Percentiles rank a stretch among this genome's conserved stretches.
phyloP scores from a whole-genome alignment of 2,888 invertebrate genomes.

The Agrotis segetum region DNA sequence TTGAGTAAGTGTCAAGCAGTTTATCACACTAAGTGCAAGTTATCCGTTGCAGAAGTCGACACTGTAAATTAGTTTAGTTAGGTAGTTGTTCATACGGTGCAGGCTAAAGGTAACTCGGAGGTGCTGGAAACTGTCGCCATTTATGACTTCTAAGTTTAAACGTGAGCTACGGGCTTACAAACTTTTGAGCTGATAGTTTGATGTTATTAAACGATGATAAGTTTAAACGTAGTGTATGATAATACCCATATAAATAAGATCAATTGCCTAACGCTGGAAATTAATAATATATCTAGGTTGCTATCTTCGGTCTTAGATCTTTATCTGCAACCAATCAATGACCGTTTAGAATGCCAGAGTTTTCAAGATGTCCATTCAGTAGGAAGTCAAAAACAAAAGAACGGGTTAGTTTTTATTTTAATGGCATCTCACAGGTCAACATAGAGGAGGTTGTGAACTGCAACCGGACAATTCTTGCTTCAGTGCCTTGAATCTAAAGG shows the following conservation, averaged over 20 bases:
- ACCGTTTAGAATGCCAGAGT: no score
- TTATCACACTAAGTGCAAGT: slow-evolving; percentile 3
- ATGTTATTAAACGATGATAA: not conserved
- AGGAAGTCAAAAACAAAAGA: no score
- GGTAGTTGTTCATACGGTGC: slow-evolving; percentile 35
- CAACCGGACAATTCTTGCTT: no score
- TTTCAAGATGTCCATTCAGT: no score
- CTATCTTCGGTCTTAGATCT: no score
- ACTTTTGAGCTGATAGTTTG: not conserved
- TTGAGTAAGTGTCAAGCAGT: not conserved
- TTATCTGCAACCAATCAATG: no score
- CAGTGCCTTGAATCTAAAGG: no score
- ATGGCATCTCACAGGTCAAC: no score
- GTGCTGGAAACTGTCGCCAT: slow-evolving; percentile 31
- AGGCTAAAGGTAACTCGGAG: slow-evolving; percentile 7
- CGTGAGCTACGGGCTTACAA: not conserved
- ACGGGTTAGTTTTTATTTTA: no score
- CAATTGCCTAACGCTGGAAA: no score
- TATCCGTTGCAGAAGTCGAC: slow-evolving; percentile 8
- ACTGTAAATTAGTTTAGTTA: slow-evolving; percentile 47
- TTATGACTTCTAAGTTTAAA: slow-evolving; percentile 14
- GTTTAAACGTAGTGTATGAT: not conserved
- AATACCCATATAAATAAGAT: not conserved
- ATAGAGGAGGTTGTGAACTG: no score
- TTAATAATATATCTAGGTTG: no score